Percentiles rank a stretch among this genome's conserved stretches.
These are phyloP conservation scores for Peromyscus californicus DNA, from an alignment of 2,113 vertebrate genomes.

Conservation along the genomic window DNA sequence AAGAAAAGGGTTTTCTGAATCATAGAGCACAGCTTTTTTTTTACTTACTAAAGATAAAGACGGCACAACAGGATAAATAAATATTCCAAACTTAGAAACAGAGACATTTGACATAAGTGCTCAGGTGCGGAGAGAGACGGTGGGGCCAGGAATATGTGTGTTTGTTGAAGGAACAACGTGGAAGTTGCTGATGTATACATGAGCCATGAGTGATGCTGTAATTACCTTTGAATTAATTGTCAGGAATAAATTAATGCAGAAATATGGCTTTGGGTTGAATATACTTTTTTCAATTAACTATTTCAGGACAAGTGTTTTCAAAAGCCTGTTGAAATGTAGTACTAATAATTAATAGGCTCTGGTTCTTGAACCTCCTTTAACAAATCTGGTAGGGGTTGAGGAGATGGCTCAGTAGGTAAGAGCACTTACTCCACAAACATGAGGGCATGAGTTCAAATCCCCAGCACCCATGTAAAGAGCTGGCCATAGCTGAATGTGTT, in stretches of 20 bases:
- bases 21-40: not conserved
- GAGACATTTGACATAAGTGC: not conserved
- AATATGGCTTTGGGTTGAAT: not conserved
- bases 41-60: not conserved
- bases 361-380: not conserved
- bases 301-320: not conserved
- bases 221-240: not conserved
- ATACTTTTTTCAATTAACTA: not conserved
- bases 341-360: not conserved
- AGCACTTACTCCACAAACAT: not conserved
- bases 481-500: not conserved
- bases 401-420: not conserved
- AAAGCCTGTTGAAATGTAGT: not conserved
- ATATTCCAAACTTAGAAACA: not conserved
- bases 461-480: no score
- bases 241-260: not conserved
- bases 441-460: not conserved
- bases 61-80: not conserved
- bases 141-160: not conserved
- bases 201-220: fast-evolving
- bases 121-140: not conserved
- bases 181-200: not conserved
- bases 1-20: not conserved
- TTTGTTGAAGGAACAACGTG: not conserved
- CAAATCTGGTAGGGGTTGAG: not conserved